Evolutionary conservation across 1,140 invertebrate species (phyloP), one percentile per base, ranked within the genome.

Genomic region (Bombus waltoni): DNA sequence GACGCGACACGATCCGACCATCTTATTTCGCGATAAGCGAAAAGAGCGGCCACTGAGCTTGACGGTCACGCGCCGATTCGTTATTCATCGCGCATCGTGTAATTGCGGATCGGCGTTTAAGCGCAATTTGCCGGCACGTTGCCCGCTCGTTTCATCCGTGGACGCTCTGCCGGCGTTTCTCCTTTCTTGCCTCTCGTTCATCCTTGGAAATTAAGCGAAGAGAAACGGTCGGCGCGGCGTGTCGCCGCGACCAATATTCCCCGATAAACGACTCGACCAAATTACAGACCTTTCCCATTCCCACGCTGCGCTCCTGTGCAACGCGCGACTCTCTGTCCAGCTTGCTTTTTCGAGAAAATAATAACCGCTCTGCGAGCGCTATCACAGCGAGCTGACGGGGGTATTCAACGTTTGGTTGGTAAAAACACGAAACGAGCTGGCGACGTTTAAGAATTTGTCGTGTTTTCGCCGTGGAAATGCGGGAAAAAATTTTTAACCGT

Each of bases 81-180:
- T 84, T 84, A 79, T 84, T 84, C 83, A 84, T 57, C 83, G 83
- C 8, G 66, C 42, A 38, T 79, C 83, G 66, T 79, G 66, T 84
- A 84, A 84, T 84, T 18, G 76, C 76, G 32, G 53, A 80, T 80
- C 42, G 42, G 25, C 57, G 68, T 65, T 80, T 80, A 80, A 85
- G 35, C 62, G 73, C 62, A 76, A 68, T 83, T 83, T 83, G 62
- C 70, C 81, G 73, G 38, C n/a, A 47, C 22, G n/a, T 28, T 38
- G 80, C 22, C 38, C 70, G 53, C n/a, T 44, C 35, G 47, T 25
- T 40, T 47, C 38, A 22, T 38, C 42, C 10, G n/a, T 3, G 0
- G 9, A 25, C 6, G 13, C 35, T 35, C 72, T 65, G 28, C 1
- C 5, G 18, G 18, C 18, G 47, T 65, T 5, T 32, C 62, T 65